A percentile compares a stretch with the other conserved stretches of the same genome.
Evolutionary conservation across 2,113 vertebrate species (phyloP).

Genomic region (Stercorarius parasiticus): DNA sequence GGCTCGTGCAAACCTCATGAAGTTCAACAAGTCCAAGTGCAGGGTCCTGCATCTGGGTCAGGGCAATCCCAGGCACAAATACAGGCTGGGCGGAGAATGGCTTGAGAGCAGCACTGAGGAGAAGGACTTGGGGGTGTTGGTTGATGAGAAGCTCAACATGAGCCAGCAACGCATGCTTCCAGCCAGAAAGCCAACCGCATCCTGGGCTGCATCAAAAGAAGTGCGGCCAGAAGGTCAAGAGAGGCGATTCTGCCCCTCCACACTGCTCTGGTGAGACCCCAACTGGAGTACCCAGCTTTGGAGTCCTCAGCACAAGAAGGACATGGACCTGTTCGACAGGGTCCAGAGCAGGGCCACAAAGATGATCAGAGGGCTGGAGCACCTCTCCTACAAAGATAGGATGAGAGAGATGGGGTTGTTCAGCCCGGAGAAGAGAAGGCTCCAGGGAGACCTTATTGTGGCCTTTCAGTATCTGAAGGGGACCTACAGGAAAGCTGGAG

Average conservation of each 20-base stretch:
- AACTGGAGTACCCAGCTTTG: neutral
- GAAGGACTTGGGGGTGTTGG: neutral
- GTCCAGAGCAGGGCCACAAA: neutral
- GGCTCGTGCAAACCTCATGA: neutral
- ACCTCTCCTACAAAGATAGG: neutral
- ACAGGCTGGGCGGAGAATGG: neutral
- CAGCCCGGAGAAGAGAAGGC: neutral
- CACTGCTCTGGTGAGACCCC: neutral
- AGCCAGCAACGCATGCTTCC: neutral
- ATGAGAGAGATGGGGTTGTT: neutral
- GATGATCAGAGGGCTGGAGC: neutral
- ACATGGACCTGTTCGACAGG: neutral
- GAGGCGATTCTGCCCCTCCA: neutral
- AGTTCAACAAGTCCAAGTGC: neutral
- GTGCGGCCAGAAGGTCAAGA: neutral
- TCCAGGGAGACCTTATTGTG: neutral
- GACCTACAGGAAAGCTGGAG: neutral
- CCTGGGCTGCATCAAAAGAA: neutral
- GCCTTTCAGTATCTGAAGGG: neutral
- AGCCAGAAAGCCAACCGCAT: neutral
- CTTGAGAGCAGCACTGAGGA: neutral
- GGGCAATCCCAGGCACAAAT: neutral
- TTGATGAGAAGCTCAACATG: neutral
- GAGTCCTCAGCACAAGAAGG: neutral
- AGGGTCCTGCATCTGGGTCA: neutral